Evolutionary conservation across 64 coral and sea anemone species (phyloP), one percentile per base, ranked within the genome.

Genomic region (Pocillopora verrucosa): DNA sequence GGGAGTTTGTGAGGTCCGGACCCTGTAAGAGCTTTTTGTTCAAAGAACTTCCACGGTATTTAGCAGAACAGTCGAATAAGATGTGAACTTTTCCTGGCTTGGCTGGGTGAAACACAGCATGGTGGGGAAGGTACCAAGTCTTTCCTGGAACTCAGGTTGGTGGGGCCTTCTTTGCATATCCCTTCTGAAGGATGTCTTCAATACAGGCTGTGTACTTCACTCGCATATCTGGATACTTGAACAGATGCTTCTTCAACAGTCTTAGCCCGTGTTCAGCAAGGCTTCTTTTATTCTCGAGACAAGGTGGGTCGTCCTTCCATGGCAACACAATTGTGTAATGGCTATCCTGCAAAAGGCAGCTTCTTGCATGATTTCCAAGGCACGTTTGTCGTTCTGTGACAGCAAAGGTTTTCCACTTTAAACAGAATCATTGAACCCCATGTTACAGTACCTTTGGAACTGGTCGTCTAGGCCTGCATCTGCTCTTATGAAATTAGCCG

Each of bases 401-500:
- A 88, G 30, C 14, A 22, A 87, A 10, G 85, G 6, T 34, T 87
- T 87, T 26, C 45, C 26, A 75, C 74, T 70, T 0, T 75, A 60
- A 13, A 87, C 37, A 59, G 70, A 75, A 70, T 87, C 85, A 34
- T 87, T 87, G 58, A 75, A 87, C 19, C 74, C 85, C 85, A 72
- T 72, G 61, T 87, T 76, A 38, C 85, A 87, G 19, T 87, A 87
- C 15, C 60, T 74, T 20, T 17, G 85, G 35, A 87, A 87, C 22
- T 74, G 69, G 11, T 87, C 56, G 9, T 35, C 30, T 34, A 88
- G 58, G 15, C 3, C 76, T 30, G 25, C 1, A 36, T 87, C 61
- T 11, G 86, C 24, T 76, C 38, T 58, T 4, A 88, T 22, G 16
- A 56, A 77, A 37, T 88, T 88, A 35, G 74, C 57, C 1, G 86